A percentile compares a stretch with the other conserved stretches of the same genome.
Evolutionary conservation across 2,888 invertebrate genomes (phyloP).

Genomic region (Maniola hyperantus): DNA sequence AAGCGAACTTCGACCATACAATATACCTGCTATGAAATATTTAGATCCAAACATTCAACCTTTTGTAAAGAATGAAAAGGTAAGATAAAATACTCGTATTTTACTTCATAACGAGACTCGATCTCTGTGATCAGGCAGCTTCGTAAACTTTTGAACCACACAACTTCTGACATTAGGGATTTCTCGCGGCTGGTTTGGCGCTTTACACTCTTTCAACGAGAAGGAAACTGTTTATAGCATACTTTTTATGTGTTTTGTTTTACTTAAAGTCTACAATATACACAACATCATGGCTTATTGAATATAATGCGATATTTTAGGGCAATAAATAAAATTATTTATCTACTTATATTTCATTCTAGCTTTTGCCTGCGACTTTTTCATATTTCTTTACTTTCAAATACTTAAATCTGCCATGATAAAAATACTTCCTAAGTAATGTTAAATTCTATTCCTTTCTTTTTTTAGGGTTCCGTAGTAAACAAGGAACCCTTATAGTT

Average conservation of each 20-base stretch:
- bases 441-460: no score
- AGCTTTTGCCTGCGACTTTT: no score
- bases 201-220: slow-evolving; percentile 13
- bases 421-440: no score
- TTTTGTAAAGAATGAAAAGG: slow-evolving; percentile 10
- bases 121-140: slow-evolving; percentile 13
- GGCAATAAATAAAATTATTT: not conserved
- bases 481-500: no score
- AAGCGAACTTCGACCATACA: not conserved
- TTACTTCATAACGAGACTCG: slow-evolving; percentile 8
- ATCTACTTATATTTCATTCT: no score
- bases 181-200: slow-evolving; percentile 22
- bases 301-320: not conserved
- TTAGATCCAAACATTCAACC: not conserved
- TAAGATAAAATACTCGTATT: slow-evolving; percentile 1
- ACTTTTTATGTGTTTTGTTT: slow-evolving; percentile 7
- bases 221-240: slow-evolving; percentile 17
- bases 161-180: slow-evolving; percentile 26
- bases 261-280: not conserved
- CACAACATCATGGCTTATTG: not conserved
- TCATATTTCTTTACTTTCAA: no score
- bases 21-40: not conserved
- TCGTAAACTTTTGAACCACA: slow-evolving; percentile 19
- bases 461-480: no score
- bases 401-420: no score